These are phyloP conservation scores for Hystrix cristata DNA, from an alignment of 2,113 vertebrate species.

Conservation along the genomic window DNA sequence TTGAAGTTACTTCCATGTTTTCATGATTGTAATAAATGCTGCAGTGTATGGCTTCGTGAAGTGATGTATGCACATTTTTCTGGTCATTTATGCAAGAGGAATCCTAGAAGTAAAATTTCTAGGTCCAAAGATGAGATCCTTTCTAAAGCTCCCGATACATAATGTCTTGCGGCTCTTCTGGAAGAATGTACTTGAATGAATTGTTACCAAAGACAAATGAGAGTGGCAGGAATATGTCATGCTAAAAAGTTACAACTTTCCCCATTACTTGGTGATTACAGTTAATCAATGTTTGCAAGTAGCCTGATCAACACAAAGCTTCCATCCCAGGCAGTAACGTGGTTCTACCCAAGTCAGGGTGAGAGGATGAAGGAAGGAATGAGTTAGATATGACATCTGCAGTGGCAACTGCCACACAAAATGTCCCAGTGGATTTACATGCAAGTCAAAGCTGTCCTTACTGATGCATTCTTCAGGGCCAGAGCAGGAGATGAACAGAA, in stretches of 20 bases:
- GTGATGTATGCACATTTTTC: neutral
- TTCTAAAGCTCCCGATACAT: neutral
- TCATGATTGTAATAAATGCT: neutral
- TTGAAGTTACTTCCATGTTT: neutral
- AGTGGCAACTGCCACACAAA: too few relatives aligned
- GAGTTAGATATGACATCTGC: neutral
- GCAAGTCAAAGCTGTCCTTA: neutral
- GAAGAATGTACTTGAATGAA: neutral
- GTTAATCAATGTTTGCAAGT: neutral
- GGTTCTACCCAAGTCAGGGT: too few relatives aligned
- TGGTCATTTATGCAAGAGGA: neutral
- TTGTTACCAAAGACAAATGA: neutral
- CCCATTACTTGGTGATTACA: neutral
- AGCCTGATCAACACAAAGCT: neutral
- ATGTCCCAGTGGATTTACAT: neutral
- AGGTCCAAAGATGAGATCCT: neutral
- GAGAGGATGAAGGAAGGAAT: neutral
- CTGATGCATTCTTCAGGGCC: too few relatives aligned
- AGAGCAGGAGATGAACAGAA: neutral
- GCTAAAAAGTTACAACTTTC: neutral
- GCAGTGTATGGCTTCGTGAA: neutral
- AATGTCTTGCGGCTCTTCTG: neutral
- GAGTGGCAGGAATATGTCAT: neutral
- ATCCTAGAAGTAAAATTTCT: constrained; percentile 29
- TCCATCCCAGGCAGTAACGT: neutral